Percentiles rank a stretch among this genome's conserved stretches.
Conservation (phyloP, 2,113 vertebrate species). For the Crotalus helleri region DNA sequence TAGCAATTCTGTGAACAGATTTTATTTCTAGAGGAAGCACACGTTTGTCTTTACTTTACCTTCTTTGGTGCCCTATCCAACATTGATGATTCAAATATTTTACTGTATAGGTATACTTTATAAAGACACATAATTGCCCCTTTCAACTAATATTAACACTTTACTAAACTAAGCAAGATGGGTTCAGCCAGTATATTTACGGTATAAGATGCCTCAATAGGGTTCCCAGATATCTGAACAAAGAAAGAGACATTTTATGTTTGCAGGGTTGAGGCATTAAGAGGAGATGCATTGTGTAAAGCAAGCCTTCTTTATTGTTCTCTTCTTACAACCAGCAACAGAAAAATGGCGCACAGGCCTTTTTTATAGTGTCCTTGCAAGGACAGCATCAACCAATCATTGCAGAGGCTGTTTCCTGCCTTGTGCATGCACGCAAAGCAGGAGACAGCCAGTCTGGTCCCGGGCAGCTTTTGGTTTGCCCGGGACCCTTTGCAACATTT, state of each 20-base stretch:
- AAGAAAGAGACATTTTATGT: background rate
- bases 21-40: background rate
- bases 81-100: background rate
- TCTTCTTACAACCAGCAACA: too few relatives aligned
- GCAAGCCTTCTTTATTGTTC: too few relatives aligned
- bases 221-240: background rate
- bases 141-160: background rate
- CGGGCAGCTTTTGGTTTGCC: too few relatives aligned
- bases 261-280: too few relatives aligned
- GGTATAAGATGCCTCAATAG: background rate
- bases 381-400: too few relatives aligned
- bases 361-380: too few relatives aligned
- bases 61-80: background rate
- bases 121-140: background rate
- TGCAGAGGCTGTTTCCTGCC: too few relatives aligned
- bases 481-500: too few relatives aligned
- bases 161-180: background rate
- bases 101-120: background rate
- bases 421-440: too few relatives aligned
- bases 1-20: background rate
- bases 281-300: too few relatives aligned
- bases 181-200: background rate
- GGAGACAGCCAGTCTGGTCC: too few relatives aligned
- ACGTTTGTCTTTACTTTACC: background rate
- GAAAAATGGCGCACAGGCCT: too few relatives aligned